phyloP scores from a whole-genome alignment of 1,140 invertebrate species.

The Scaptodrosophila lebanonensis region DNA sequence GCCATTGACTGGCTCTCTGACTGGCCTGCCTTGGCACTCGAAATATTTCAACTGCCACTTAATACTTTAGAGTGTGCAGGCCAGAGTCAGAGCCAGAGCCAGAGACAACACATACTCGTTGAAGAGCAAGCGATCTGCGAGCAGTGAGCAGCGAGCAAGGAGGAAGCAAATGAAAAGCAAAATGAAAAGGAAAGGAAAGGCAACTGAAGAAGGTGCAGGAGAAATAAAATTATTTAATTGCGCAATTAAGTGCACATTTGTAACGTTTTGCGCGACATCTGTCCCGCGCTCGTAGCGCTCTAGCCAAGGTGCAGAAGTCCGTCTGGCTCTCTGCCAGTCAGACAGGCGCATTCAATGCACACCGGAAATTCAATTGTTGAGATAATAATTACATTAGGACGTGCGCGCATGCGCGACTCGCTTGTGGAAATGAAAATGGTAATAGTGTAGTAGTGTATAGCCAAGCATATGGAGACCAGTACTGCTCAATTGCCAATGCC shows the following conservation, averaged over 20 bases:
- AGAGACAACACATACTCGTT: neutral
- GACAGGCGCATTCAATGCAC: constrained; percentile 22
- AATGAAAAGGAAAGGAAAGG: no score
- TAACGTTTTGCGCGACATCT: constrained; percentile 77
- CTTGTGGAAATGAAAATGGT: constrained; percentile 5
- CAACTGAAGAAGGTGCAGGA: constrained; percentile 49
- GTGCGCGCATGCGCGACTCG: constrained; percentile 71
- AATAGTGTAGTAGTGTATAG: neutral
- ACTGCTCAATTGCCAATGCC: constrained; percentile 6
- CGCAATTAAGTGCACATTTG: constrained; percentile 76
- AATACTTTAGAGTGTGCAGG: constrained; percentile 19
- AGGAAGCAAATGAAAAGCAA: constrained; percentile 7
- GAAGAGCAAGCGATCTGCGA: constrained; percentile 6
- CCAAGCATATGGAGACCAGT: constrained; percentile 33
- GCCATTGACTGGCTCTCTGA: neutral
- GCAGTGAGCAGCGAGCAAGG: neutral
- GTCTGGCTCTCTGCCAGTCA: no score
- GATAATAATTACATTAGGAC: constrained; percentile 77
- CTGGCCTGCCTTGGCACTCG: constrained; percentile 1
- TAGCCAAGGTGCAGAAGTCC: constrained; percentile 35
- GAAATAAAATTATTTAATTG: constrained; percentile 76
- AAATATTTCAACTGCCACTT: constrained; percentile 26
- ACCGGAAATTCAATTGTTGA: constrained; percentile 77
- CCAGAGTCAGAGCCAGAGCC: no score
- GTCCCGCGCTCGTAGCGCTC: constrained; percentile 38